Evolutionary conservation across 2,797 vertebrate species (phyloP).

Genomic region (Xenentodon cancila): DNA sequence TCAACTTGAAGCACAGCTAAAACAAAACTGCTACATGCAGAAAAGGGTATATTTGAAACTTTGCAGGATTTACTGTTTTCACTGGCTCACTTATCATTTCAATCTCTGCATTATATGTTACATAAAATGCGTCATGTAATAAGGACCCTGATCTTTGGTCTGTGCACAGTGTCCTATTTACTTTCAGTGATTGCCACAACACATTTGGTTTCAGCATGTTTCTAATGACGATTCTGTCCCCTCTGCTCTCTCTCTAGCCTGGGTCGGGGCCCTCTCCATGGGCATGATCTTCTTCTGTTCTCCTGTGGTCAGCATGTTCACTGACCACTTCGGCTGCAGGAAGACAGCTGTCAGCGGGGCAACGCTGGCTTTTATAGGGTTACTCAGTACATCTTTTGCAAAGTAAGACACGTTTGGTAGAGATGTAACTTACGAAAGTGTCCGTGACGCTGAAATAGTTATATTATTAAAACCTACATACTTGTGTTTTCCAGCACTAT

Average conservation of each 20-base stretch:
- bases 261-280: constrained; percentile 96
- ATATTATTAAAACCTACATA: neutral
- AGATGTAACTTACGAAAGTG: neutral
- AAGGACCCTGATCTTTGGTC: constrained; percentile 20
- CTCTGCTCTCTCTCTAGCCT: constrained; percentile 79
- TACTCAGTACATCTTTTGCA: constrained; percentile 94
- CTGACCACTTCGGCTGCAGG: constrained; percentile 94
- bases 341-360: constrained; percentile 93
- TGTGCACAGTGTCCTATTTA: constrained; percentile 8
- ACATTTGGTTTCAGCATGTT: constrained; percentile 6
- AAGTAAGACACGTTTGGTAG: constrained; percentile 82
- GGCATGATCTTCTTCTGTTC: constrained; percentile 99
- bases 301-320: constrained; percentile 98
- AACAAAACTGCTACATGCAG: neutral
- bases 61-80: neutral
- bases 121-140: neutral
- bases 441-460: neutral
- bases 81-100: neutral
- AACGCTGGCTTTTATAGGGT: constrained; percentile 90
- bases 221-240: constrained; percentile 18
- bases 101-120: neutral
- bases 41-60: neutral
- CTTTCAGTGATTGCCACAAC: constrained; percentile 5
- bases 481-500: too few species aligned
- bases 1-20: neutral